Evolutionary conservation across 1,140 invertebrate genomes (phyloP).

Genomic region (Drosophila eugracilis): DNA sequence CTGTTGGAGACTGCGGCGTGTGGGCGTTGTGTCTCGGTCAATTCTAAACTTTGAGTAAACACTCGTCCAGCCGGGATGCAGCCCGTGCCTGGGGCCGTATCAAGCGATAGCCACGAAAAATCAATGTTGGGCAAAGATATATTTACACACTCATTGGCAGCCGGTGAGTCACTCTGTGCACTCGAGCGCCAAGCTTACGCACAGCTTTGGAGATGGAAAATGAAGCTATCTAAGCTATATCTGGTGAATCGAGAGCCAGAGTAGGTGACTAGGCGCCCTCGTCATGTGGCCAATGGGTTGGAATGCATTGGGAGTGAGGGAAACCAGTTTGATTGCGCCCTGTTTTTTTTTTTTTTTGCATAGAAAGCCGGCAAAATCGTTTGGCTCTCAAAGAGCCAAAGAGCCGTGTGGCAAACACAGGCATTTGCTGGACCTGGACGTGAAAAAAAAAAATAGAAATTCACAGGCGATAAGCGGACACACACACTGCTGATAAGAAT

Average conservation of each 20-base stretch:
- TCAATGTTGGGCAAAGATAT: slow-evolving; percentile 52
- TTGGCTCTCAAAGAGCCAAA: neutral
- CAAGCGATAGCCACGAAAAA: slow-evolving; percentile 43
- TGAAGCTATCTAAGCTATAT: neutral
- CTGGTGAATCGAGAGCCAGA: slow-evolving; percentile 8
- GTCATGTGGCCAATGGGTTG: slow-evolving; percentile 51
- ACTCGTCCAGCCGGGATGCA: slow-evolving; percentile 35
- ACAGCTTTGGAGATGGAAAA: slow-evolving; percentile 17
- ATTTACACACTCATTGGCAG: slow-evolving; percentile 50
- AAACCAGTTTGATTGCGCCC: slow-evolving; percentile 36
- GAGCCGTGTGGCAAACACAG: slow-evolving; percentile 25
- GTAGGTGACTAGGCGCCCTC: slow-evolving; percentile 34
- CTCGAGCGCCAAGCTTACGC: slow-evolving; percentile 49
- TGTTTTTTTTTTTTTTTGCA: slow-evolving; percentile 28
- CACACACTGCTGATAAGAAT: slow-evolving; percentile 35
- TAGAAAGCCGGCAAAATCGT: slow-evolving; percentile 39
- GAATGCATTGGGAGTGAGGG: slow-evolving; percentile 37
- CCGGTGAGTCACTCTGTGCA: slow-evolving; percentile 45
- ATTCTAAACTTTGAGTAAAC: slow-evolving; percentile 44
- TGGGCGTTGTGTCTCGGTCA: slow-evolving; percentile 34
- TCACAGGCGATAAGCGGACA: slow-evolving; percentile 46
- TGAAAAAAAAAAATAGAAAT: slow-evolving; percentile 27
- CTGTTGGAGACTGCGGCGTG: slow-evolving; percentile 23
- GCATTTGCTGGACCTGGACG: neutral
- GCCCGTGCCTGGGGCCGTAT: slow-evolving; percentile 7